Evolutionary conservation across 2,888 invertebrate species (phyloP), one percentile per base, ranked within the genome.

Genomic region (Drosophila antonietae): DNA sequence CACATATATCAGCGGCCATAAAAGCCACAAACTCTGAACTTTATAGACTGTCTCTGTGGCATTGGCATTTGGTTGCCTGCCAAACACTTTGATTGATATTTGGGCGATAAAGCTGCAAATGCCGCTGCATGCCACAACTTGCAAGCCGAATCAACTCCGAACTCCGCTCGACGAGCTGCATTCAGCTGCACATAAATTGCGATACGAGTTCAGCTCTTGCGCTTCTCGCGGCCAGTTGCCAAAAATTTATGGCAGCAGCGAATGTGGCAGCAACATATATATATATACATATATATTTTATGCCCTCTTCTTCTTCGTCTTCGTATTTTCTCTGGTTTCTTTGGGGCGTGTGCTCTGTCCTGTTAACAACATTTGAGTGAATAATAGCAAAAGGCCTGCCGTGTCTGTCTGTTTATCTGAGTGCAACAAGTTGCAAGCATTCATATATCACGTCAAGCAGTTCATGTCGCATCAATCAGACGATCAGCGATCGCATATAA

Each of bases 121-220:
- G 77, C 82, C 88, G 89, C 82, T 71, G 62, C 80, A 41, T 47
- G 64, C 58, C 61, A 57, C 62, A 47, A 62, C 55, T 44, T 49
- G 41, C 52, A 47, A 23, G 35, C 55, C 55, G 28, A 6, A 28
- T 55, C 53, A 15, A 12, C 10, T 10, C 39, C 39, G 53, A 80
- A 81, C 79, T 87, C 43, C 18, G 78, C 88, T 57, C 46, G 1
- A 4, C 47, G 47, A 31, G 33, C 90, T 73, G 76, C 80, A 82
- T 33, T 31, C 9, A 85, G 83, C 75, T 82, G 89, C 87, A 84
- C 84, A 90, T 85, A 89, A 89, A 89, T 89, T 86, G 73, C 15
- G 55, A 81, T 68, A 2, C 76, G 84, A 90, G 84, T 86, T 84
- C 90, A 84, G 75, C 89, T 87, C 68, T 20, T 57, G 47, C 28